Percentiles rank a stretch among this genome's conserved stretches.
Conservation (phyloP, 2,113 vertebrate species). For the Pseudorectes ferrugineus region DNA sequence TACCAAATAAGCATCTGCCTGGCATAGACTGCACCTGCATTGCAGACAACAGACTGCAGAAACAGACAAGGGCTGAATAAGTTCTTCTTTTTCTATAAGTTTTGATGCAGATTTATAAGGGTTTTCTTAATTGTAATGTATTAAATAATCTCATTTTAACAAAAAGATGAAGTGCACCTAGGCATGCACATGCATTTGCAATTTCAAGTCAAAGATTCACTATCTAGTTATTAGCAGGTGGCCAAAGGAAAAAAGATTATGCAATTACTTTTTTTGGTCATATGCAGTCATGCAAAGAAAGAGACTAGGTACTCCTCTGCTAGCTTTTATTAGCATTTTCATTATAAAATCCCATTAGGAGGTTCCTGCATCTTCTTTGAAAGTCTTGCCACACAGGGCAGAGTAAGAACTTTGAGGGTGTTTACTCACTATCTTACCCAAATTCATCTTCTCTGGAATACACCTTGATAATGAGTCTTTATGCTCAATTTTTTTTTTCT, state of each 20-base stretch:
- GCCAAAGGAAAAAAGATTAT: not conserved
- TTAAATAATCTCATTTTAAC: not conserved
- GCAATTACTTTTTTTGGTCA: not conserved
- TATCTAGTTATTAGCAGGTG: not conserved
- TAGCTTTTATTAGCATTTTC: slow-evolving; percentile 1
- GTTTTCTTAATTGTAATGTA: not conserved
- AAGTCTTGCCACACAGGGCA: not conserved
- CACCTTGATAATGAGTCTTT: not conserved
- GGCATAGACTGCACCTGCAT: not conserved
- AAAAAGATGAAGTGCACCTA: not conserved
- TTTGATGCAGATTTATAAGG: not conserved
- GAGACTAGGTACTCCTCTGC: not conserved
- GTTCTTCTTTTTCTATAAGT: not conserved
- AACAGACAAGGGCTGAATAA: not conserved
- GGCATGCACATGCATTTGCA: not conserved
- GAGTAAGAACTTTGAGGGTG: not conserved
- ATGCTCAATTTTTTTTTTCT: not conserved
- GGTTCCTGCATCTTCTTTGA: not conserved
- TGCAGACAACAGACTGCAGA: slow-evolving; percentile 8
- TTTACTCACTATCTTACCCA: not conserved
- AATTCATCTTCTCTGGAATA: not conserved
- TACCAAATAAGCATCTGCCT: not conserved
- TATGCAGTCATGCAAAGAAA: not conserved
- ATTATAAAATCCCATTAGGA: not conserved
- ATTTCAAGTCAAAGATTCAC: not conserved